phyloP scores from a whole-genome alignment of 1,140 invertebrate species.

The Stegodyphus dumicola region DNA sequence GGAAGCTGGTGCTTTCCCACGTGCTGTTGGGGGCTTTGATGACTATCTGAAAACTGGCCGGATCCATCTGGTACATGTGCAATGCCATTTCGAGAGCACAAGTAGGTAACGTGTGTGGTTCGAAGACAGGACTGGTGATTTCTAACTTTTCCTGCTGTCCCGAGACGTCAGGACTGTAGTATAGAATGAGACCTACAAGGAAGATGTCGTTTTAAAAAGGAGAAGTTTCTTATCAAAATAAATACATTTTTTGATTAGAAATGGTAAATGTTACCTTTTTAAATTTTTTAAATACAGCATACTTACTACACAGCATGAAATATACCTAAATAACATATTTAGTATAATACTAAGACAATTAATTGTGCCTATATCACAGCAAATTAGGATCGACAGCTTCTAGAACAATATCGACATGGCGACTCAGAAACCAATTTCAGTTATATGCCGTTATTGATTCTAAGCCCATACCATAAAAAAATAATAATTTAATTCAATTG shows the following conservation, averaged over 20 bases:
- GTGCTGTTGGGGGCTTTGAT: constrained; percentile 33
- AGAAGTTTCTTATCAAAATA: not conserved
- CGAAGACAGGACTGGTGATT: constrained; percentile 25
- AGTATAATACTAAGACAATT: too few species aligned
- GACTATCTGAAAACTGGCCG: constrained; percentile 33
- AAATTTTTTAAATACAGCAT: too few species aligned
- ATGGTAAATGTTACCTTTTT: not conserved
- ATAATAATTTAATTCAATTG: too few species aligned
- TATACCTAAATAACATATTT: too few species aligned
- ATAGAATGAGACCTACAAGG: constrained; percentile 27
- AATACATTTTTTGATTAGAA: not conserved
- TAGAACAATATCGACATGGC: too few species aligned
- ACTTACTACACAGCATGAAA: too few species aligned
- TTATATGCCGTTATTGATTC: too few species aligned
- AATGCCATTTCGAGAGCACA: constrained; percentile 31
- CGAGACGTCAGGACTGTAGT: constrained; percentile 14
- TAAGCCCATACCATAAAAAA: too few species aligned
- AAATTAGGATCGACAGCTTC: too few species aligned
- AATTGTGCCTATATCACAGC: too few species aligned
- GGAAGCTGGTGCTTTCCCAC: constrained; percentile 41
- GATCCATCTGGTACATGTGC: constrained; percentile 54
- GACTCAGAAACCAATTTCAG: too few species aligned
- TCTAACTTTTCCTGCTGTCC: not conserved
- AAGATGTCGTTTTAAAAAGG: not conserved
- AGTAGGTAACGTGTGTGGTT: constrained; percentile 6